Evolutionary conservation across 2,888 invertebrate genomes (phyloP).

Genomic region (Taenaris catops): DNA sequence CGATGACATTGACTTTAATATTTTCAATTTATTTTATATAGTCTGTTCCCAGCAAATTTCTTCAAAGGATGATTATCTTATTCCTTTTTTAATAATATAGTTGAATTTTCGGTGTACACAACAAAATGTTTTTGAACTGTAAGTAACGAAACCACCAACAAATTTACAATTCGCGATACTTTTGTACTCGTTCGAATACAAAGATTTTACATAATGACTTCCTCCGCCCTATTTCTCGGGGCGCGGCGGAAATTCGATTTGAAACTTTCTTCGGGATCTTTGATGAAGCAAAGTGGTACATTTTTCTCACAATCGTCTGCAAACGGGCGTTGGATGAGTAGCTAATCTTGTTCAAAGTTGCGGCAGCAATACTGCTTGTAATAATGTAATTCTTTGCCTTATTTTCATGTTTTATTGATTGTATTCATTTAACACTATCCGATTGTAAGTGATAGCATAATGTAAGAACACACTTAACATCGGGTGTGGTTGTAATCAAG

Average conservation of each 20-base stretch:
- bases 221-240: conserved; percentile 35
- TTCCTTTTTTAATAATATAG: too few species aligned
- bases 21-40: too few species aligned
- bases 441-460: too few species aligned
- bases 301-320: conserved; percentile 34
- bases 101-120: too few species aligned
- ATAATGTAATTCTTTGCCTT: too few species aligned
- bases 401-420: too few species aligned
- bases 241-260: conserved; percentile 44
- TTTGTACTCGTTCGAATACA: conserved; percentile 20
- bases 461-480: too few species aligned
- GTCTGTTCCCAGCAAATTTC: too few species aligned
- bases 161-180: conserved; percentile 19
- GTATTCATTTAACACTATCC: too few species aligned
- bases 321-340: conserved; percentile 21
- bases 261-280: conserved; percentile 40
- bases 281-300: conserved; percentile 50
- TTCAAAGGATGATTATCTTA: too few species aligned
- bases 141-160: conserved; percentile 7
- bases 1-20: too few species aligned
- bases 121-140: conserved; percentile 4
- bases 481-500: too few species aligned
- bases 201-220: conserved; percentile 24
- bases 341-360: conserved; percentile 21
- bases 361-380: not conserved